Evolutionary conservation across 1,140 invertebrate species (phyloP).

Genomic region (Cryptotermes secundus): DNA sequence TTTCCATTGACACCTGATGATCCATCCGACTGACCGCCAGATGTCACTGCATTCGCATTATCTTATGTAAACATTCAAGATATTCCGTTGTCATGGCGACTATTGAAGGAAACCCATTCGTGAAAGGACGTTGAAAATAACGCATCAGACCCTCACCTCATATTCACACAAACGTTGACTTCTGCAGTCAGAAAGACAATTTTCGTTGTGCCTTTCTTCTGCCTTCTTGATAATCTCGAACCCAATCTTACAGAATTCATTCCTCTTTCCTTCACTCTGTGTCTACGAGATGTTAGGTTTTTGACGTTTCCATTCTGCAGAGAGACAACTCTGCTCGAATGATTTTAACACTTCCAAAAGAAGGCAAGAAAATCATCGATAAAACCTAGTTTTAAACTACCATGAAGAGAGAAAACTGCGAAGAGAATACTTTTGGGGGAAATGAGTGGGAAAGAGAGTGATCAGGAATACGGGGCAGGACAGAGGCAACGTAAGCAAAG

Average conservation of each 20-base stretch:
- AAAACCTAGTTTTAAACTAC: background rate
- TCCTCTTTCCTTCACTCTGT: too few species aligned
- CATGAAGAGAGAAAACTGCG: background rate
- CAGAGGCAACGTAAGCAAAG: background rate
- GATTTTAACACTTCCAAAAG: background rate
- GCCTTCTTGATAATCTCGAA: background rate
- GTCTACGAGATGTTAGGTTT: background rate
- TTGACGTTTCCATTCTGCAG: background rate
- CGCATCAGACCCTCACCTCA: background rate
- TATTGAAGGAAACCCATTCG: background rate
- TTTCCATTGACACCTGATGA: too few species aligned
- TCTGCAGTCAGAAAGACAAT: background rate
- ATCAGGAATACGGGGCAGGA: background rate
- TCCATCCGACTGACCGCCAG: too few species aligned
- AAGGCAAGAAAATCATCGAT: background rate
- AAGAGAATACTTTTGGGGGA: background rate
- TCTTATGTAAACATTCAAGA: too few species aligned
- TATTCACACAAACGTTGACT: background rate
- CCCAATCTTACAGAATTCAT: background rate
- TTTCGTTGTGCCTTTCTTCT: background rate
- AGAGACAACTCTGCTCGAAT: constrained; percentile 16
- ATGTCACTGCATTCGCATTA: too few species aligned
- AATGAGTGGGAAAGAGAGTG: background rate
- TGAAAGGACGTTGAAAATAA: background rate
- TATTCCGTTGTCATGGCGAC: background rate